Evolutionary conservation across 1,140 invertebrate species (phyloP).

Genomic region (Cotesia vestalis): DNA sequence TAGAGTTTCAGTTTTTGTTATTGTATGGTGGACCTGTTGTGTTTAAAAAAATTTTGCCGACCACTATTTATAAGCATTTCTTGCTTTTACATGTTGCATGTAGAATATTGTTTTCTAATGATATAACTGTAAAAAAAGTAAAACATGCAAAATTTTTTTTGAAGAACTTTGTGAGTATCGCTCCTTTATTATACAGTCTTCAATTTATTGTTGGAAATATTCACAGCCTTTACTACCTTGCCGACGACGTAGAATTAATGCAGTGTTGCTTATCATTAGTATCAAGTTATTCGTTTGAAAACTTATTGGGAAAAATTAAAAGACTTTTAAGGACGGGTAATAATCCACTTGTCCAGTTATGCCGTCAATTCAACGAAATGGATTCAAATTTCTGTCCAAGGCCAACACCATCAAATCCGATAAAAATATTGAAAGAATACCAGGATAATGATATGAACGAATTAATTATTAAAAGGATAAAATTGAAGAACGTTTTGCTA

Average conservation of each 20-base stretch:
- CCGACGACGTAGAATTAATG: conserved; percentile 31
- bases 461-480: conserved; percentile 1
- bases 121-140: conserved; percentile 23
- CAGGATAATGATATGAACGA: not conserved
- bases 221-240: conserved; percentile 39
- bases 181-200: conserved; percentile 33
- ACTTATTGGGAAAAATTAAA: conserved; percentile 29
- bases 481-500: conserved; percentile 15
- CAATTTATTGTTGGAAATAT: conserved; percentile 37
- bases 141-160: conserved; percentile 37
- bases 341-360: conserved; percentile 26
- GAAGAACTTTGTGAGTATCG: conserved; percentile 34
- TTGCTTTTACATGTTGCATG: conserved; percentile 40
- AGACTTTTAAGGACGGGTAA: conserved; percentile 17
- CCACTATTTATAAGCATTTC: conserved; percentile 39
- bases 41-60: conserved; percentile 35
- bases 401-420: not conserved
- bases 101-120: conserved; percentile 39
- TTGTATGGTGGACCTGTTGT: conserved; percentile 40
- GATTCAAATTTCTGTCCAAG: not conserved
- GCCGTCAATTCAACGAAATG: conserved; percentile 25
- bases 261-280: conserved; percentile 19
- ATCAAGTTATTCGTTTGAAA: conserved; percentile 31
- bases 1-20: conserved; percentile 37
- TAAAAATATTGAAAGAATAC: not conserved